A percentile compares a stretch with the other conserved stretches of the same genome.
Evolutionary conservation across 2,888 invertebrate species (phyloP).

Genomic region (Koerneria pararmatus): DNA sequence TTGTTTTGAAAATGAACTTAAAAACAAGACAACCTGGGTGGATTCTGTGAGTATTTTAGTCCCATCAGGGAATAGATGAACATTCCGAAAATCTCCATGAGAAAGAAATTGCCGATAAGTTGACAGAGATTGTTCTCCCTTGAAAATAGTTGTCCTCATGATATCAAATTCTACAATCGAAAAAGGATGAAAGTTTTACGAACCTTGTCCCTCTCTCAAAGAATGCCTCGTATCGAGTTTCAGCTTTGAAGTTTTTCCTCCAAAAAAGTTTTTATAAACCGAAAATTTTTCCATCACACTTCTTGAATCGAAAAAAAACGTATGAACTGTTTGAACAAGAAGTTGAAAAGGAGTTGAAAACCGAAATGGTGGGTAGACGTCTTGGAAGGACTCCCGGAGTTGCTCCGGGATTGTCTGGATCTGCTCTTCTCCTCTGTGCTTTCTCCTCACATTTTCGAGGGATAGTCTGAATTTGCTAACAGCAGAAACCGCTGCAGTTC

Average conservation of each 20-base stretch:
- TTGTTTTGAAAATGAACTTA: no score
- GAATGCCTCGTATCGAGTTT: slow-evolving; percentile 12
- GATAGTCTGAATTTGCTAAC: slow-evolving; percentile 3
- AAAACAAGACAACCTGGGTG: no score
- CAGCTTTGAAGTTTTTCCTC: slow-evolving; percentile 8
- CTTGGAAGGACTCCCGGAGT: background rate
- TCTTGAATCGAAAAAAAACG: no score
- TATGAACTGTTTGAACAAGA: no score
- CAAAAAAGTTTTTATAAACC: background rate
- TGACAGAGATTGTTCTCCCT: slow-evolving; percentile 19
- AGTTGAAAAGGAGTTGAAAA: background rate
- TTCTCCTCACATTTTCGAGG: background rate
- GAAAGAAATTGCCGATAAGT: slow-evolving; percentile 14
- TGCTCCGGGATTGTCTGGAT: background rate
- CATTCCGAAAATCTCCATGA: slow-evolving; percentile 18
- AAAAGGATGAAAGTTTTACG: background rate
- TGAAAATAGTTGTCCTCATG: background rate
- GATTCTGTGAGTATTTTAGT: slow-evolving; percentile 13
- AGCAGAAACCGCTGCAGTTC: slow-evolving; percentile 2
- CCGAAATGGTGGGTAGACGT: slow-evolving; percentile 9
- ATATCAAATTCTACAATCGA: background rate
- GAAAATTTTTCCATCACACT: no score
- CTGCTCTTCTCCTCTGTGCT: background rate
- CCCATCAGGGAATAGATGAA: slow-evolving; percentile 11
- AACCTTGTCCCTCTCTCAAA: slow-evolving; percentile 17